Conservation (phyloP, 2,797 vertebrate genomes). For the Sebastes taczanowskii region DNA sequence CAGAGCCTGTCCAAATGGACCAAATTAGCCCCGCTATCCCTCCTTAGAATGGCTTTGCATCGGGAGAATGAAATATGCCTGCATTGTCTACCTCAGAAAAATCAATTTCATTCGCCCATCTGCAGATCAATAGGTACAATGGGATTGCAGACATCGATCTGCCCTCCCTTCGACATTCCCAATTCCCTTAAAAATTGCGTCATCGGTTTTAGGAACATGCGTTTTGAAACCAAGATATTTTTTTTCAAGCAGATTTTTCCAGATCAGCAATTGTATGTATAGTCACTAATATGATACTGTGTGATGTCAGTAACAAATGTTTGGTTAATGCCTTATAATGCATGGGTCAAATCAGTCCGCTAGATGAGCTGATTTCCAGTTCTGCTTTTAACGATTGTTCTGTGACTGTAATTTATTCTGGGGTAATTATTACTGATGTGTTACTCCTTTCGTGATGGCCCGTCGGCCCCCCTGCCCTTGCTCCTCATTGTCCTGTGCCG, state of each 20-base stretch:
- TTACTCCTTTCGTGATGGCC: conserved; percentile 63
- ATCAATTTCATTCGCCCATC: conserved; percentile 82
- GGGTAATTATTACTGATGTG: conserved; percentile 73
- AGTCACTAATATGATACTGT: conserved; percentile 76
- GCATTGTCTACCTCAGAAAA: conserved; percentile 88
- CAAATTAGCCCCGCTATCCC: conserved; percentile 68
- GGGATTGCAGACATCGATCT: conserved; percentile 79
- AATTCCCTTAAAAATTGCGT: conserved; percentile 67
- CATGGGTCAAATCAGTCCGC: conserved; percentile 79
- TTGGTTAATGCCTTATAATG: conserved; percentile 85
- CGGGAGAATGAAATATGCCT: conserved; percentile 83
- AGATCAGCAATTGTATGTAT: conserved; percentile 78
- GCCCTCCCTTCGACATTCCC: conserved; percentile 67
- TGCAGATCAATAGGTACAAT: conserved; percentile 86
- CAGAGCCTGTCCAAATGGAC: conserved; percentile 71
- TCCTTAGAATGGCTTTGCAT: conserved; percentile 74
- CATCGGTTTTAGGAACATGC: conserved; percentile 59
- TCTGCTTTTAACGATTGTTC: conserved; percentile 80
- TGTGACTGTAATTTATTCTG: conserved; percentile 85
- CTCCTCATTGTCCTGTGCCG: conserved; percentile 56
- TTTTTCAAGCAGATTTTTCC: conserved; percentile 52
- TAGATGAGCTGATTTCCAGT: conserved; percentile 69
- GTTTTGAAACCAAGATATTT: conserved; percentile 46
- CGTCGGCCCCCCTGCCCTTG: neutral
- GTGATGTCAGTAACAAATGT: conserved; percentile 82